Conservation (phyloP, 2,113 vertebrate genomes). For the Platycercus adscitus region DNA sequence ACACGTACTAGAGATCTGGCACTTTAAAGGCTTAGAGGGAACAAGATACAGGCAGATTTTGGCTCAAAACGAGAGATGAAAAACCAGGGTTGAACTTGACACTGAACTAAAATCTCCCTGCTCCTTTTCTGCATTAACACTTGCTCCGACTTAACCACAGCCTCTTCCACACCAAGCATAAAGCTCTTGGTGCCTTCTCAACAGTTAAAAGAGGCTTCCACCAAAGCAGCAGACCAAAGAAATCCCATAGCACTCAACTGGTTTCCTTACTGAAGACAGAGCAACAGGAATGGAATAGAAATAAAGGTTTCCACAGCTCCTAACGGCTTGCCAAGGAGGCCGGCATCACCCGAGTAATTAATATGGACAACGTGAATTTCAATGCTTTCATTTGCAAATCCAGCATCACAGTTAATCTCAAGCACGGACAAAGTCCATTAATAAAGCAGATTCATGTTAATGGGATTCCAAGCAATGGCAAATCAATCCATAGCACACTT, state of each 20-base stretch:
- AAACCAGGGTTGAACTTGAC: neutral
- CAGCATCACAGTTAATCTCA: neutral
- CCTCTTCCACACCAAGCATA: neutral
- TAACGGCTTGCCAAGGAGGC: neutral
- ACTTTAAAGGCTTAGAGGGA: neutral
- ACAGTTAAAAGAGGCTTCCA: neutral
- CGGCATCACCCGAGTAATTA: neutral
- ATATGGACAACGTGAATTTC: constrained; percentile 3
- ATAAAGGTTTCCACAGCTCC: neutral
- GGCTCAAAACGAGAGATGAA: neutral
- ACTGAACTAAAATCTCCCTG: neutral
- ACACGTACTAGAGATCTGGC: neutral
- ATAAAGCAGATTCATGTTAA: constrained; percentile 14
- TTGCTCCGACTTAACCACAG: neutral
- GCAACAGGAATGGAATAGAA: neutral
- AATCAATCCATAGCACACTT: neutral
- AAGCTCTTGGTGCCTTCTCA: neutral
- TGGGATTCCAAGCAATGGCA: neutral
- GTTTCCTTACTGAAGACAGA: neutral
- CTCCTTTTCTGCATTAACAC: neutral
- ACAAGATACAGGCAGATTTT: neutral
- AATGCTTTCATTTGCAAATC: constrained; percentile 52
- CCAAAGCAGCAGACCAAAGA: neutral
- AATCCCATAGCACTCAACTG: neutral
- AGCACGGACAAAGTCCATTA: constrained; percentile 24